Conservation (phyloP, 2,888 invertebrate species). For the Volucella inflata region DNA sequence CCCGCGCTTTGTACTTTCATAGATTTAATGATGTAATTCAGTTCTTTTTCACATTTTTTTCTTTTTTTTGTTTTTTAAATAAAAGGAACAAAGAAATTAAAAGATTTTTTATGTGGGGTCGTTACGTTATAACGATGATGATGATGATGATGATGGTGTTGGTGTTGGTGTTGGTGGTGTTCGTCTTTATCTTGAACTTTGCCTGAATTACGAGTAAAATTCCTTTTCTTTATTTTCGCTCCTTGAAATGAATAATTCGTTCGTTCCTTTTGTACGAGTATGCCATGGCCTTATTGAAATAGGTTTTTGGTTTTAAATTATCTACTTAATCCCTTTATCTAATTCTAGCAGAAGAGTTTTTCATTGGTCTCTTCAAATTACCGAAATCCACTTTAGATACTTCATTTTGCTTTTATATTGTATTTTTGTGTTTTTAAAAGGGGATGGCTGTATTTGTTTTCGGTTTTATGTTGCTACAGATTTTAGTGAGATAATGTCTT, state of each 20-base stretch:
- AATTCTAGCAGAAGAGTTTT: slow-evolving; percentile 45
- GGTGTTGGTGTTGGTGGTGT: background rate
- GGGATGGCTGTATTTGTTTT: slow-evolving; percentile 29
- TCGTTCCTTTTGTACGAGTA: slow-evolving; percentile 62
- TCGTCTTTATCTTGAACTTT: slow-evolving; percentile 49
- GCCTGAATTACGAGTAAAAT: slow-evolving; percentile 10
- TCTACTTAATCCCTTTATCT: slow-evolving; percentile 73
- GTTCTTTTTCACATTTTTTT: slow-evolving; percentile 16
- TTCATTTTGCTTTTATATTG: background rate
- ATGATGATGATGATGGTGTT: slow-evolving; percentile 1
- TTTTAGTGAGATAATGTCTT: slow-evolving; percentile 19
- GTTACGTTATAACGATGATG: slow-evolving; percentile 53
- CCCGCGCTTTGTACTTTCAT: slow-evolving; percentile 52
- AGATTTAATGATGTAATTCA: slow-evolving; percentile 69
- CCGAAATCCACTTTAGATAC: slow-evolving; percentile 27
- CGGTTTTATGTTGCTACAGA: slow-evolving; percentile 16
- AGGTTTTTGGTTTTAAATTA: slow-evolving; percentile 54
- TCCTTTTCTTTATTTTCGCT: slow-evolving; percentile 20
- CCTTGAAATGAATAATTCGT: slow-evolving; percentile 64
- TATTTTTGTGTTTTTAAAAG: no score
- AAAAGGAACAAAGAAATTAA: slow-evolving; percentile 64
- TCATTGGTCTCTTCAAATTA: slow-evolving; percentile 9
- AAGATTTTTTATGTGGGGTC: slow-evolving; percentile 67
- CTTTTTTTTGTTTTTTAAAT: slow-evolving; percentile 43
- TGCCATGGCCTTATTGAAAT: slow-evolving; percentile 28